Base-by-base conservation (phyloP, 1,140 invertebrate species). In the Pomacea maculata region DNA sequence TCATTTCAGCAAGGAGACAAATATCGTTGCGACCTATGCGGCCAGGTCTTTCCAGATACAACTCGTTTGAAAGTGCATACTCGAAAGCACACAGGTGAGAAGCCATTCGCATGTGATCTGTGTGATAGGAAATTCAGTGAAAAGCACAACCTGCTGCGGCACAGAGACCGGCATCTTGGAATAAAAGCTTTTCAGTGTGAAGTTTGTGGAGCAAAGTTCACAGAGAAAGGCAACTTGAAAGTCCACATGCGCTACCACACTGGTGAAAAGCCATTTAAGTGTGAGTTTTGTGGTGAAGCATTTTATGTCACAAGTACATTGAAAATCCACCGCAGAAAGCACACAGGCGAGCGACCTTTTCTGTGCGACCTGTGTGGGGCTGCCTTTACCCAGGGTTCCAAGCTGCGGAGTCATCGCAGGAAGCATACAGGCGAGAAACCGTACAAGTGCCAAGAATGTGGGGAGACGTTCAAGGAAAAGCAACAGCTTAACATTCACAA, bases 361-460 rank as follows among this genome's bases (percentile, higher is more conserved):
- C 71, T 75, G 19, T 85, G 85, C 80, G 76, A 80, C 21, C 52
- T 83, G 21, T 86, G 84, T 76, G 81, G 78, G 12, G 54, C 67
- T 21, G 79, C 81, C 17, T 86, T 86, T 77, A 80, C 80, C 52
- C 83, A 78, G 68, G 61, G n/a, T 1, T 54, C 29, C 34, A 55
- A 71, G 15, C 75, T 83, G 11, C 65, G 96, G 25, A 97, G 97
- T 91, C 97, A 98, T 92, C 92, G 97, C 64, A 92, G 97, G 86
- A 97, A 97, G 88, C 97, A 99, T 90, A 97, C 95, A 34, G 97
- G 97, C 67, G 85, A 85, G 77, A 95, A 96, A 86, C 96, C 97
- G 3, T 80, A 83, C 25, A 76, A 73, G 25, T 89, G 87, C 81
- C 97, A 97, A 87, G 95, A 96, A 88, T 98, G 97, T 90, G 96